Conservation (phyloP, 2,888 invertebrate genomes). For the Scelioninae gen. 2 region DNA sequence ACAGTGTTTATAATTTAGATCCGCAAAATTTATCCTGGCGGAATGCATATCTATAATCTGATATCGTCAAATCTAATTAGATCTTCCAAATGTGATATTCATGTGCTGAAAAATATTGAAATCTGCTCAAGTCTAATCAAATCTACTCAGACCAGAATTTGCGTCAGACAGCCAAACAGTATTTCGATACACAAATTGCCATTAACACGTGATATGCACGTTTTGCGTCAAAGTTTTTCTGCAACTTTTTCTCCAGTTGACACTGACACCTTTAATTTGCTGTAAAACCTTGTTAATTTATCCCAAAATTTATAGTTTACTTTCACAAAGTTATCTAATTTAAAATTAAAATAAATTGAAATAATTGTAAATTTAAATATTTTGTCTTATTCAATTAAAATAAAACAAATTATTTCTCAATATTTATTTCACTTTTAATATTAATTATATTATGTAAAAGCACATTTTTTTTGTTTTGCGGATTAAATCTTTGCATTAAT, state of each 20-base stretch:
- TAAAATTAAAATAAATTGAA: too few species aligned
- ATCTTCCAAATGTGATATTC: neutral
- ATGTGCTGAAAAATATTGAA: neutral
- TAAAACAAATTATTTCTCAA: too few species aligned
- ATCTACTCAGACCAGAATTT: slow-evolving; percentile 14
- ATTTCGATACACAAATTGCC: slow-evolving; percentile 22
- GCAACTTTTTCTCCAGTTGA: slow-evolving; percentile 26
- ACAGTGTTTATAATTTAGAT: too few species aligned
- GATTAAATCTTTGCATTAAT: slow-evolving; percentile 14
- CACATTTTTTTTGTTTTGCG: slow-evolving; percentile 3
- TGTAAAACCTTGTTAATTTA: slow-evolving; percentile 27
- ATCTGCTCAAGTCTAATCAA: slow-evolving; percentile 22
- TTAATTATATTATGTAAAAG: neutral
- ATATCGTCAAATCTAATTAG: neutral
- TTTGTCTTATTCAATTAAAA: neutral
- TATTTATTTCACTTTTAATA: neutral
- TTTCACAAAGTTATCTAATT: too few species aligned
- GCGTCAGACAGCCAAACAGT: neutral
- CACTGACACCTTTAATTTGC: slow-evolving; percentile 3
- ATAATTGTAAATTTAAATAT: too few species aligned
- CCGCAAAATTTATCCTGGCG: too few species aligned
- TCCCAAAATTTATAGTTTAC: neutral
- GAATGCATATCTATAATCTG: neutral
- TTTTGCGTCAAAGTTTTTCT: slow-evolving; percentile 28
- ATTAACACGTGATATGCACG: slow-evolving; percentile 20